Conservation (phyloP, 1,140 invertebrate genomes). For the Oscheius sp. region DNA sequence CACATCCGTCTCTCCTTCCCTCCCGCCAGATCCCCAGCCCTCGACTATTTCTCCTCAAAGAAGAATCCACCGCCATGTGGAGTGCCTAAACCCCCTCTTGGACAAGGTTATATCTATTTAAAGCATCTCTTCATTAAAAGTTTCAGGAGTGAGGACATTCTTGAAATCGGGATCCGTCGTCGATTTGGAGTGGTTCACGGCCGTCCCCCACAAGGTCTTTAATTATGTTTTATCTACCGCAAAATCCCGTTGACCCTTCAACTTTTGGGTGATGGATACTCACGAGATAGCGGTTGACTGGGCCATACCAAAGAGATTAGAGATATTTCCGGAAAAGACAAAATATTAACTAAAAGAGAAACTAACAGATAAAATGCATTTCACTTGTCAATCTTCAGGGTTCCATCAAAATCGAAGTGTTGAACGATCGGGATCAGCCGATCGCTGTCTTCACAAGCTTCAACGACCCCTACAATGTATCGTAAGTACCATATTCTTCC, state of each 20-base stretch:
- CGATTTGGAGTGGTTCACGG: constrained; percentile 34
- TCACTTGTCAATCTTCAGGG: constrained; percentile 69
- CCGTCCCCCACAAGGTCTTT: constrained; percentile 33
- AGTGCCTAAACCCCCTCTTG: constrained; percentile 73
- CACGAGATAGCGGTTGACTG: too few relatives aligned
- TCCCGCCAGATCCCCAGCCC: constrained; percentile 69
- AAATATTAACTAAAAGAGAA: too few relatives aligned
- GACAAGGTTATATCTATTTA: constrained; percentile 3
- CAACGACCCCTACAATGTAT: constrained; percentile 71
- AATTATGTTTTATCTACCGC: constrained; percentile 8
- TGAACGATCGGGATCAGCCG: constrained; percentile 77
- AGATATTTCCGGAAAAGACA: too few relatives aligned
- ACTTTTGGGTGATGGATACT: not conserved
- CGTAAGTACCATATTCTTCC: constrained; percentile 65
- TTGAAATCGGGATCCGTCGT: constrained; percentile 27
- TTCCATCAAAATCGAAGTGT: constrained; percentile 78
- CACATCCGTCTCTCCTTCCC: constrained; percentile 62
- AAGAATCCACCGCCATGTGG: constrained; percentile 85
- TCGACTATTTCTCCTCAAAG: constrained; percentile 86
- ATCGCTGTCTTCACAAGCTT: constrained; percentile 74
- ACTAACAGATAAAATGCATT: not conserved
- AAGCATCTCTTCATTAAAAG: not conserved
- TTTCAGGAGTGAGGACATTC: constrained; percentile 1
- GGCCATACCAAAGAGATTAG: too few relatives aligned
- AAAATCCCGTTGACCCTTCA: not conserved